A percentile compares a stretch with the other conserved stretches of the same genome.
Evolutionary conservation across 2,113 vertebrate species (phyloP).

Genomic region (Orycteropus afer): DNA sequence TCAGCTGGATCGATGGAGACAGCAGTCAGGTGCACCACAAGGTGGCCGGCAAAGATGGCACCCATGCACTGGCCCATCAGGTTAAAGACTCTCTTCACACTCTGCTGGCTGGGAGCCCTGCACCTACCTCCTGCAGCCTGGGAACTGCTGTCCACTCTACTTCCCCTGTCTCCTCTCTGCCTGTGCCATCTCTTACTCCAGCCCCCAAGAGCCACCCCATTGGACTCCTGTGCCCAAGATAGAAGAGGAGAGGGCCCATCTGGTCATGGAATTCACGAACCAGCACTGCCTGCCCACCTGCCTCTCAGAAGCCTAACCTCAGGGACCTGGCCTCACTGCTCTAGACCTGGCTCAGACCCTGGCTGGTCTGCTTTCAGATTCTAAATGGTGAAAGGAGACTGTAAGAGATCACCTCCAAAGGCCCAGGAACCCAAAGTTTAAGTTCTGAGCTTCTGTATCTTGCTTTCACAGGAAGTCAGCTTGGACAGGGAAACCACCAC

Average conservation of each 20-base stretch:
- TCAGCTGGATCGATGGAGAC: slow-evolving; percentile 96
- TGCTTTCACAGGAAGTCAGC: slow-evolving; percentile 31
- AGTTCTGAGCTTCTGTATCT: slow-evolving; percentile 35
- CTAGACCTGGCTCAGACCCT: background rate
- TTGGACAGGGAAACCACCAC: background rate
- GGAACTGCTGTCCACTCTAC: background rate
- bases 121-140: background rate
- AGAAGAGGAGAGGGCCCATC: background rate
- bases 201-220: background rate
- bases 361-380: slow-evolving; percentile 35
- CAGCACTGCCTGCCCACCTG: background rate
- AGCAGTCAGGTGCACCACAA: slow-evolving; percentile 93
- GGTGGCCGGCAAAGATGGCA: slow-evolving; percentile 91
- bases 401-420: background rate
- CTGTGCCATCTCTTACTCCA: background rate
- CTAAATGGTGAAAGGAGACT: slow-evolving; percentile 15
- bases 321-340: background rate
- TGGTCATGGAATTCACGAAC: background rate
- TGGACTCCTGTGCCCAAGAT: background rate
- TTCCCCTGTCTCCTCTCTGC: background rate
- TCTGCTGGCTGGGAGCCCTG: background rate
- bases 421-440: background rate
- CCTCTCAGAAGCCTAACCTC: background rate
- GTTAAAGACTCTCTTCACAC: slow-evolving; percentile 85
- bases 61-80: slow-evolving; percentile 90